Conservation (phyloP, 1,140 invertebrate species). For the Listronotus oregonensis region DNA sequence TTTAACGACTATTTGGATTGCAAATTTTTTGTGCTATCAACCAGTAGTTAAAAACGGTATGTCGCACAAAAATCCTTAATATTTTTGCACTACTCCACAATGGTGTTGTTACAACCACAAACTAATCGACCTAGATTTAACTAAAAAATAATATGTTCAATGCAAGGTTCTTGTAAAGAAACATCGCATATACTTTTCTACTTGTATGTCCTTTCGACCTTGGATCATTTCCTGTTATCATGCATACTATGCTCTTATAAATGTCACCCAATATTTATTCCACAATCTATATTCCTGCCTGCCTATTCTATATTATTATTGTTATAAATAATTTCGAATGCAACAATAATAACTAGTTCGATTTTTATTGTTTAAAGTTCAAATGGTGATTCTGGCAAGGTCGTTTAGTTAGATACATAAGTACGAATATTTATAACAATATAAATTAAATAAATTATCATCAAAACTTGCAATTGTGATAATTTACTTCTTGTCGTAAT, state of each 20-base stretch:
- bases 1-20: too few species aligned
- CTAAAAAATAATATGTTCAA: background rate
- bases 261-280: slow-evolving; percentile 36
- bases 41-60: too few species aligned
- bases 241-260: slow-evolving; percentile 11
- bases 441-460: slow-evolving; percentile 32
- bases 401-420: slow-evolving; percentile 18
- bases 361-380: slow-evolving; percentile 38
- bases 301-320: slow-evolving; percentile 28
- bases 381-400: slow-evolving; percentile 36
- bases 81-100: too few species aligned
- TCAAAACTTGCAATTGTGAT: slow-evolving; percentile 18
- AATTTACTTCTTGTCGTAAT: slow-evolving; percentile 25
- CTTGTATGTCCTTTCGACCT: slow-evolving; percentile 21
- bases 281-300: slow-evolving; percentile 15
- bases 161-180: slow-evolving; percentile 19
- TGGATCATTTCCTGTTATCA: slow-evolving; percentile 33
- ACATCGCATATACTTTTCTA: slow-evolving; percentile 17
- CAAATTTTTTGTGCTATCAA: too few species aligned
- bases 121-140: slow-evolving; percentile 16
- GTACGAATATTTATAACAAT: slow-evolving; percentile 23
- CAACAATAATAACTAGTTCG: slow-evolving; percentile 27
- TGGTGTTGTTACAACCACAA: background rate
- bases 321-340: slow-evolving; percentile 25
- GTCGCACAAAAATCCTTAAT: too few species aligned